Conservation (phyloP, 2,113 vertebrate genomes). For the Callipepla californica region DNA sequence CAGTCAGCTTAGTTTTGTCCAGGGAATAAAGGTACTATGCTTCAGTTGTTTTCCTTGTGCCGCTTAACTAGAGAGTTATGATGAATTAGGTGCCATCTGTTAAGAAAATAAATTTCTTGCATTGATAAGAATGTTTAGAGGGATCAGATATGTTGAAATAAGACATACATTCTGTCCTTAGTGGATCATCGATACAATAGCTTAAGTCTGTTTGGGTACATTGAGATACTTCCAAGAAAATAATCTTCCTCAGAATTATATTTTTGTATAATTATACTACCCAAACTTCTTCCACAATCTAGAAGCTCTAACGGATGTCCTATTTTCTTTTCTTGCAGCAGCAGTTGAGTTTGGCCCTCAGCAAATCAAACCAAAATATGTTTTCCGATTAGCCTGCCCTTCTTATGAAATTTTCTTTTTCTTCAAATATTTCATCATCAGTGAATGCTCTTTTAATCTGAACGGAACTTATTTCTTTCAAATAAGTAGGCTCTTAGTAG, state of each 20-base stretch:
- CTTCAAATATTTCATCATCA: background rate
- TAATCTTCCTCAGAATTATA: background rate
- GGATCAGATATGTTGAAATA: background rate
- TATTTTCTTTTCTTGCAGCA: background rate
- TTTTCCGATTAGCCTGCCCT: background rate
- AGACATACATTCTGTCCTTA: background rate
- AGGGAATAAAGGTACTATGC: background rate
- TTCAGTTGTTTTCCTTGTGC: background rate
- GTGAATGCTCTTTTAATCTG: background rate
- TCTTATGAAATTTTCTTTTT: background rate
- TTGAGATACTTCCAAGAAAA: background rate
- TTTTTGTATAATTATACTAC: background rate
- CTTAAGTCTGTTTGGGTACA: background rate
- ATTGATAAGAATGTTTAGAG: background rate
- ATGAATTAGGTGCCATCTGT: background rate
- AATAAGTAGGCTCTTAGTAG: background rate
- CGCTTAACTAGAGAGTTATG: background rate
- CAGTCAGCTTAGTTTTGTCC: background rate
- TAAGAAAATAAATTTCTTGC: background rate
- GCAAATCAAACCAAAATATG: background rate
- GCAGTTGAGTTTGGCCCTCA: background rate
- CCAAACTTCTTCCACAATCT: background rate
- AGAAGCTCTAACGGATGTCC: background rate
- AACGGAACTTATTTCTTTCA: background rate
- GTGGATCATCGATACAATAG: background rate